Conservation (phyloP, 2,888 invertebrate species). For the Chaitophorus viminalis region DNA sequence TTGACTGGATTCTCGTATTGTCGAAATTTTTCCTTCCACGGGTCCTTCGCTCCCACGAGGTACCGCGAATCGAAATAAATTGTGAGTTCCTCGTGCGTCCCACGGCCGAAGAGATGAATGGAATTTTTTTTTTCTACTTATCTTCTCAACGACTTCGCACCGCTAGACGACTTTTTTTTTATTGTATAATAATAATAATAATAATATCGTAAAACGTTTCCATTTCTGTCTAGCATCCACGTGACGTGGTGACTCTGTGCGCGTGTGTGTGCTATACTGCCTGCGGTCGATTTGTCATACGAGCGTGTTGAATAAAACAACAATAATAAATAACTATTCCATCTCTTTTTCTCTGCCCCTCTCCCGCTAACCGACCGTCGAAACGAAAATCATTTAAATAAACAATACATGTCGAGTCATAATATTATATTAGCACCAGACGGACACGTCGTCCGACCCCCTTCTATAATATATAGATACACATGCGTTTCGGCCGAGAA, state of each 20-base stretch:
- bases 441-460: too few relatives aligned
- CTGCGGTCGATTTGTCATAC: too few relatives aligned
- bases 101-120: not conserved
- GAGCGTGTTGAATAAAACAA: too few relatives aligned
- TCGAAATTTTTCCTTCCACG: slow-evolving; percentile 4
- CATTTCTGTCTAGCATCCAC: not conserved
- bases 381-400: not conserved
- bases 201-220: not conserved
- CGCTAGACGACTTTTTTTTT: not conserved
- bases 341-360: not conserved
- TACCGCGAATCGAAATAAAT: not conserved
- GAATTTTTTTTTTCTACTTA: not conserved
- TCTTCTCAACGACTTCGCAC: not conserved
- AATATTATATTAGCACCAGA: too few relatives aligned
- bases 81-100: not conserved
- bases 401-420: not conserved
- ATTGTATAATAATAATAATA: too few relatives aligned
- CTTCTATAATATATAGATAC: too few relatives aligned
- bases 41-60: slow-evolving; percentile 44
- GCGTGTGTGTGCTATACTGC: too few relatives aligned
- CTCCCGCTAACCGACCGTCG: not conserved
- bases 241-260: too few relatives aligned
- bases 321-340: too few relatives aligned
- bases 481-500: not conserved
- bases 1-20: not conserved